These are phyloP conservation scores for Eupleurogrammus muticus DNA, from an alignment of 2,797 vertebrate species.

Conservation along the genomic window DNA sequence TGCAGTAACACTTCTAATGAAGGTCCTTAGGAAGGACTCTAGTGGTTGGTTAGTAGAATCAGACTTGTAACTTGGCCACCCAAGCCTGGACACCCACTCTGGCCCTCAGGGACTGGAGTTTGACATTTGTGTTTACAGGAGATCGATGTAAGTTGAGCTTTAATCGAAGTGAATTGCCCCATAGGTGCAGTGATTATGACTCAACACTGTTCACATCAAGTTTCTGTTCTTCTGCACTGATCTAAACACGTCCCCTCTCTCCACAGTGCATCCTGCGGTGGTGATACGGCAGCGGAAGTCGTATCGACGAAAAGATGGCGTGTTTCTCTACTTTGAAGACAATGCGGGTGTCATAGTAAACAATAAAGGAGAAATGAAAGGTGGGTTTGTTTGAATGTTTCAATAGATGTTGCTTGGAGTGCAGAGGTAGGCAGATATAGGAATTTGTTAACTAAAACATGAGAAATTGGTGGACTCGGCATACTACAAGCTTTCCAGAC, in stretches of 20 bases:
- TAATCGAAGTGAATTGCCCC: neutral
- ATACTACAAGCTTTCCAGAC: no score
- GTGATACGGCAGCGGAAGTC: constrained; percentile 98
- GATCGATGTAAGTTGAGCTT: neutral
- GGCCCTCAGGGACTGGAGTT: no score
- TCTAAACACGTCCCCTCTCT: neutral
- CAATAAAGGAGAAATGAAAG: constrained; percentile 99
- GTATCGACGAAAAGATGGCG: constrained; percentile 95
- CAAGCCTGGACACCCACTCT: no score
- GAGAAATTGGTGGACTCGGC: no score
- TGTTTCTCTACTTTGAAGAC: constrained; percentile 98
- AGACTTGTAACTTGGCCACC: no score
- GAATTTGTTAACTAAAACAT: no score
- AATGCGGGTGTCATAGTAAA: constrained; percentile 98
- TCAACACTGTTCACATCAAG: neutral
- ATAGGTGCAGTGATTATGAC: neutral
- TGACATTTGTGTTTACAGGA: no score
- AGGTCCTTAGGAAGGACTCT: no score
- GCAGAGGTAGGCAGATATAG: no score
- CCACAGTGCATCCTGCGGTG: constrained; percentile 95
- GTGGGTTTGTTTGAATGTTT: constrained; percentile 66
- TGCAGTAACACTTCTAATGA: no score
- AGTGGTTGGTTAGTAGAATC: no score
- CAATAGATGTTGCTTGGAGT: no score
- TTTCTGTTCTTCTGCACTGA: neutral